A percentile compares a stretch with the other conserved stretches of the same genome.
Evolutionary conservation across 2,888 invertebrate genomes (phyloP).

Genomic region (Microplitis deprimator): DNA sequence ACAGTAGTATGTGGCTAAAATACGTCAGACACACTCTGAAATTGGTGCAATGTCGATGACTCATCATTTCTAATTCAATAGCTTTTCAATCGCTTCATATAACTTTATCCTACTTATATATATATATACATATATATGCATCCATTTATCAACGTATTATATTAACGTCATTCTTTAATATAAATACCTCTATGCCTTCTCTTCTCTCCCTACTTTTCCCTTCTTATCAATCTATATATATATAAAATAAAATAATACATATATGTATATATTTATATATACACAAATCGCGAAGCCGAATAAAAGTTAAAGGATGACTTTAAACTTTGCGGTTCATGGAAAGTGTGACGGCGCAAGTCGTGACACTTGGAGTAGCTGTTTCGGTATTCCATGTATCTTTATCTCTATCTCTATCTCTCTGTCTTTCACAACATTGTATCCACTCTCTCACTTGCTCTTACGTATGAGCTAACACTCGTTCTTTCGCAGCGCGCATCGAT

Average conservation of each 20-base stretch:
- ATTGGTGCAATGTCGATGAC: constrained; percentile 19
- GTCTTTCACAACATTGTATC: constrained; percentile 26
- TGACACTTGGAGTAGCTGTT: constrained; percentile 19
- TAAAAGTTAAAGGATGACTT: background rate
- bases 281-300: background rate
- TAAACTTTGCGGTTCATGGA: constrained; percentile 18
- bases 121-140: background rate
- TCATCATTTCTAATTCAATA: constrained; percentile 17
- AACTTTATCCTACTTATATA: background rate
- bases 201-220: too few species aligned
- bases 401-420: constrained; percentile 33
- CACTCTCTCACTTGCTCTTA: constrained; percentile 24
- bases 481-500: constrained; percentile 48
- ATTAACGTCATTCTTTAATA: background rate
- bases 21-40: constrained; percentile 8
- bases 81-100: constrained; percentile 4
- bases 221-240: too few species aligned
- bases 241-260: too few species aligned
- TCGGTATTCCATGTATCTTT: constrained; percentile 16
- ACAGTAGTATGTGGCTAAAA: constrained; percentile 18
- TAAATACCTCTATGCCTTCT: background rate
- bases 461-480: constrained; percentile 27
- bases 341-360: constrained; percentile 31
- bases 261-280: background rate
- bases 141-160: background rate